Evolutionary conservation across 2,113 vertebrate species (phyloP), one percentile per base, ranked within the genome.

Genomic region (Peromyscus polionotus): DNA sequence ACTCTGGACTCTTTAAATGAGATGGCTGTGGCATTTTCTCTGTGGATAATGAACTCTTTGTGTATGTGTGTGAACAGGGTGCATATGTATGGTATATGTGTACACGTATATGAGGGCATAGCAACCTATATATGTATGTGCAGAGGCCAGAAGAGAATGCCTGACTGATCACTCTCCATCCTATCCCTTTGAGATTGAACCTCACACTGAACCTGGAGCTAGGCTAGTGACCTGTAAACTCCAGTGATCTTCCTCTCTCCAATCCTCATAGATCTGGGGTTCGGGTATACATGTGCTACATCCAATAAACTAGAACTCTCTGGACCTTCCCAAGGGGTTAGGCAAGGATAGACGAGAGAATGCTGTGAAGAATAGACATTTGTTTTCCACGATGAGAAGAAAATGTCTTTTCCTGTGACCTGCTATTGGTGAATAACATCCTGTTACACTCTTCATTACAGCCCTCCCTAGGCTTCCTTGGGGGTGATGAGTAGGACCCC

Each of bases 1-100:
- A 42, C 59, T 59, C 24, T 73, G 83, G 48, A 73, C 19, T 24
- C 93, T 86, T 95, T 79, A 68, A 84, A 92, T 97, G 39, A 97
- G 3, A 20, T 67, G 61, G 94, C 61, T 51, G 36, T 88, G 22
- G 28, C 39, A 77, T 61, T 94, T 88, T 42, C 26, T 92, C 63
- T 76, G 65, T 86, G 70, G 14, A 26, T 36, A 81, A 85, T 72
- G 19, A 20, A 33, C 59, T 84, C 63, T 67, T 26, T 31, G 28
- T 86, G 14, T 65, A 31, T 20, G 14, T 85, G 17, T 45, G 26
- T 86, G 61, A 33, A 19, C 42, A 36, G 51, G 17, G 42, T 12
- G 19, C 31, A 36, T 36, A 8, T 57, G 33, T 36, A 28, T 87
- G 63, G 11, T 6, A 14, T 45, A 28, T 45, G 59, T 48, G 84